Base-by-base conservation (phyloP, 2,888 invertebrate genomes). In the Chymomyza amoena region DNA sequence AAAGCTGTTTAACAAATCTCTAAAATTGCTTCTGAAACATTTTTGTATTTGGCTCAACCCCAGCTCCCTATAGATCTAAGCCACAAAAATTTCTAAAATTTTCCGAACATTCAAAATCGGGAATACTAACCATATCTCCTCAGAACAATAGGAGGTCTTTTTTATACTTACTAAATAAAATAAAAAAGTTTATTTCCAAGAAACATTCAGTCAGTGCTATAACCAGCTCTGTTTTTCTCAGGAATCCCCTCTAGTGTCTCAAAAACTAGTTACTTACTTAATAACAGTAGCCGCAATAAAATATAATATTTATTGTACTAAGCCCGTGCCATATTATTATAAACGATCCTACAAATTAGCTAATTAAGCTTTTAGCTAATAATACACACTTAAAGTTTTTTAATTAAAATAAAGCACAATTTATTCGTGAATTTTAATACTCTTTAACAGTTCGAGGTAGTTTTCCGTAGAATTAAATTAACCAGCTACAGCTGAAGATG, bases 401-500 rank as follows among this genome's bases (percentile, higher is more conserved):
- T 45, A 45, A 45, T 45, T 45, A 45, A 54, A 18, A 18, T 54
- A 16, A 18, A 54, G 18, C 20, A 54, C 54, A 54, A 54, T 54
- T 54, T 61, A 18, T 61, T 50, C 20, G 32, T 50, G 36, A 9
- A 18, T n/a, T 28, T 54, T 71, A 64, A 52, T 57, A 50, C 62
- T 79, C 7, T 13, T 13, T 45, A 45, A 45, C 13, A n/a, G 15
- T 57, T 74, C 75, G 39, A 66, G 54, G 32, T 69, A 69, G 32
- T 76, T 76, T 7, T 13, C 13, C 2, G 4, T 13, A 10, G 4
- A 45, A 45, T 13, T 45, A 20, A 64, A 70, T 45, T 73, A 76
- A 64, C 74, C 77, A 60, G 20, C 75, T 61, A 51, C 73, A 50
- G 81, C 71, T 3, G 75, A 54, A 7, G 81, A 76, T 32, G 79